phyloP scores from a whole-genome alignment of 1,140 invertebrate genomes.

The Drosophila pseudoananassae region DNA sequence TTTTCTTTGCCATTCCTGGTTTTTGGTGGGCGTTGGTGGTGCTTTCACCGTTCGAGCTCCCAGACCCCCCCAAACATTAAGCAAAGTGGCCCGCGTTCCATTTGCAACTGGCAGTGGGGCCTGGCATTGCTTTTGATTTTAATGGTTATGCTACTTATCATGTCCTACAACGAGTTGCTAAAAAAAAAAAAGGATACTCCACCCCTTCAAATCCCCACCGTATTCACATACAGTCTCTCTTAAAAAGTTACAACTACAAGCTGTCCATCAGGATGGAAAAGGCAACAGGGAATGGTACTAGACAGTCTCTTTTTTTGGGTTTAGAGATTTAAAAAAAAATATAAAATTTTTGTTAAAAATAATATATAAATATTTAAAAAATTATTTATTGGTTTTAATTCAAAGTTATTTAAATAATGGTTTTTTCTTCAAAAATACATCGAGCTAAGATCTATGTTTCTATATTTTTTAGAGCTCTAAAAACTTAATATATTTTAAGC shows the following conservation, averaged over 20 bases:
- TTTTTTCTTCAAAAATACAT: no score
- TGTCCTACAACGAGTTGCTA: conserved; percentile 47
- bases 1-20: not conserved
- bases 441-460: no score
- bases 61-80: conserved; percentile 59
- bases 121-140: conserved; percentile 70
- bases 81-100: conserved; percentile 77
- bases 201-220: not conserved
- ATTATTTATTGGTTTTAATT: no score
- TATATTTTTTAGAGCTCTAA: no score
- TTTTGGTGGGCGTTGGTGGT: conserved; percentile 33
- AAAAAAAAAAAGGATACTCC: conserved; percentile 2
- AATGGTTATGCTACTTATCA: conserved; percentile 80
- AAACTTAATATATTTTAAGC: no score
- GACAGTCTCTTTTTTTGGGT: not conserved
- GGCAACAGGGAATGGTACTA: not conserved
- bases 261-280: conserved; percentile 2
- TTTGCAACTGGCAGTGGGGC: conserved; percentile 55
- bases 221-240: no score
- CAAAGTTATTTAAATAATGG: no score
- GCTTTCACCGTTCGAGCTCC: conserved; percentile 52
- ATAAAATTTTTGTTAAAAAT: no score
- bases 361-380: no score
- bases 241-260: conserved; percentile 7
- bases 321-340: not conserved